phyloP scores from a whole-genome alignment of 2,888 invertebrate species.

The Rotaria socialis region DNA sequence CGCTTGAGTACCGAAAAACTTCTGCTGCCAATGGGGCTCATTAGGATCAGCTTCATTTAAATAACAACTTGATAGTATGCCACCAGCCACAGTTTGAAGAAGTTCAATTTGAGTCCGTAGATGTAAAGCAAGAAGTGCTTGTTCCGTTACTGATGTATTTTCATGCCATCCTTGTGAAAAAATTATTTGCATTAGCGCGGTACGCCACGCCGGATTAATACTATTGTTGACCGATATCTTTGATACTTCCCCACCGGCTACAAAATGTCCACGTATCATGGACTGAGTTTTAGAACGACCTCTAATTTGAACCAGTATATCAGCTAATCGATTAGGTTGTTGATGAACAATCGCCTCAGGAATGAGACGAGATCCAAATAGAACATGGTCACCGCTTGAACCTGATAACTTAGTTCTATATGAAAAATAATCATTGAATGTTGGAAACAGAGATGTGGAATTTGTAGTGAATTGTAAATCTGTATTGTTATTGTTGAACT shows the following conservation, averaged over 20 bases:
- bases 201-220: background rate
- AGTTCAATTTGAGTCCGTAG: background rate
- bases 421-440: background rate
- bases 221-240: background rate
- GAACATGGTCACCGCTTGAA: background rate
- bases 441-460: background rate
- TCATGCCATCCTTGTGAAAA: background rate
- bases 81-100: background rate
- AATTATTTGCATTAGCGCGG: background rate
- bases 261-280: background rate
- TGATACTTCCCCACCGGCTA: background rate
- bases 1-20: slow-evolving; percentile 45
- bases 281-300: background rate
- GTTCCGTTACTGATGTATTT: background rate
- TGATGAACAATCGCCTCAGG: background rate
- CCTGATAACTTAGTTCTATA: background rate
- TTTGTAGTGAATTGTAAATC: background rate
- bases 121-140: background rate
- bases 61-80: slow-evolving; percentile 40
- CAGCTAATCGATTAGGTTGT: background rate
- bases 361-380: background rate
- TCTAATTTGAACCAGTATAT: background rate
- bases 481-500: background rate
- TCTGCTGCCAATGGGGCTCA: slow-evolving; percentile 45
- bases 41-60: slow-evolving; percentile 47